Base-by-base conservation (phyloP, 1,140 invertebrate genomes). In the Meteorus sp. region DNA sequence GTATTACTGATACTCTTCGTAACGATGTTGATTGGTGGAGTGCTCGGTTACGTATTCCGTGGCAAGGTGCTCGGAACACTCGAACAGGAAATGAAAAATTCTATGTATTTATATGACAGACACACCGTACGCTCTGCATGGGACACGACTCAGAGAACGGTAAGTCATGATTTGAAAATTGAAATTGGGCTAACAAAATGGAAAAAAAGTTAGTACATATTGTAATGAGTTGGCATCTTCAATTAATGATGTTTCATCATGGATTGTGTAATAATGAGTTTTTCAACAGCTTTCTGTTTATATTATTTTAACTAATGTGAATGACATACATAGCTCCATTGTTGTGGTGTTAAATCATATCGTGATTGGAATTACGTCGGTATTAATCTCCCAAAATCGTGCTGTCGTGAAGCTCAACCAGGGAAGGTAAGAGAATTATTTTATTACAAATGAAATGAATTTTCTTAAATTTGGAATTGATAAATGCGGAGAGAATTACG, bases 41-140 rank as follows among this genome's bases (percentile, higher is more conserved):
- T 95, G 51, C 80, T 96, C 31, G 91, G 90, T 20, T 95, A 93
- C 69, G 91, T 95, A 27, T 95, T 94, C 77, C 84, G 90, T 44
- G 88, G 88, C 61, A 88, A 92, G 72, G 86, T 93, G 9, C 74
- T 87, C 20, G 82, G 83, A 19, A 88, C 86, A 0, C 82, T 92
- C 73, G 85, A 90, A 64, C 84, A 86, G 55, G 88, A 91, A 75
- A 91, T 95, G 91, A 78, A 84, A 31, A 86, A 85, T 37, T 85
- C 90, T 1, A 85, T 94, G 65, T 84, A 84, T 3, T 80, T 85
- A 29, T 93, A 94, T 71, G 85, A 86, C 31, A 83, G 82, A 7
- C 83, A 83, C 9, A 81, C 85, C 27, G 85, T 91, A 29, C 91
- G 87, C 8, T 81, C 85, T 31, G 89, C 91, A 1, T 95, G 93